phyloP scores from a whole-genome alignment of 1,140 invertebrate genomes.

The Pseudachorutes palmiensis region DNA sequence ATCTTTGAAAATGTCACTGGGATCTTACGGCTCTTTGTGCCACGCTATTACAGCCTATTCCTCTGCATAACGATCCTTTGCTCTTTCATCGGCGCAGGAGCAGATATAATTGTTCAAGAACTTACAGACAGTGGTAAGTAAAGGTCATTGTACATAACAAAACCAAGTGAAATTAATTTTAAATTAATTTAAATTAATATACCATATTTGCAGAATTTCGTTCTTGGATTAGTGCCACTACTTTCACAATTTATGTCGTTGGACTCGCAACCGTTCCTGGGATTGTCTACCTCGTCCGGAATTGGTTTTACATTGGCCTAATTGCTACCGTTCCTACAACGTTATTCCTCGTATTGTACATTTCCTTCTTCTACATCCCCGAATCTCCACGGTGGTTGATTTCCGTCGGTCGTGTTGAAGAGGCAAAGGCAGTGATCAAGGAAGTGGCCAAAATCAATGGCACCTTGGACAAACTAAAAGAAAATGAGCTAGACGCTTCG shows the following conservation, averaged over 20 bases:
- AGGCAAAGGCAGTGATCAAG: slow-evolving; percentile 44
- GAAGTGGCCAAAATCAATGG: slow-evolving; percentile 26
- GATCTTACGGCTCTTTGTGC: slow-evolving; percentile 11
- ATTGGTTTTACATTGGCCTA: slow-evolving; percentile 28
- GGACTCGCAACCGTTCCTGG: slow-evolving; percentile 22
- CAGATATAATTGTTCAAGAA: slow-evolving; percentile 23
- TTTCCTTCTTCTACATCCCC: slow-evolving; percentile 41
- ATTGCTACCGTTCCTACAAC: slow-evolving; percentile 13
- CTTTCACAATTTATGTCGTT: slow-evolving; percentile 21
- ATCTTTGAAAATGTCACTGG: slow-evolving; percentile 16
- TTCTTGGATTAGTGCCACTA: slow-evolving; percentile 27
- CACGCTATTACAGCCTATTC: slow-evolving; percentile 14
- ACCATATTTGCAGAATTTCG: slow-evolving; percentile 20
- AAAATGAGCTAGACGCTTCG: slow-evolving; percentile 3
- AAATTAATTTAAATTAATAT: too few relatives aligned
- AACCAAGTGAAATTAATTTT: too few relatives aligned
- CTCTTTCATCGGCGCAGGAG: slow-evolving; percentile 15
- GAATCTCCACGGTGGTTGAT: slow-evolving; percentile 49
- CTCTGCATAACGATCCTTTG: slow-evolving; percentile 4
- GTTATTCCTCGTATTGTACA: not conserved
- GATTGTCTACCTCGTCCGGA: slow-evolving; percentile 15
- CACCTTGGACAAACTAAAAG: slow-evolving; percentile 4
- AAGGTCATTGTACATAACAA: too few relatives aligned
- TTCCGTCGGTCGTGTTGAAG: slow-evolving; percentile 44
- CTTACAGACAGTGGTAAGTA: slow-evolving; percentile 20